A percentile compares a stretch with the other conserved stretches of the same genome.
Conservation (phyloP, 2,888 invertebrate species). For the Synergus umbraculus region DNA sequence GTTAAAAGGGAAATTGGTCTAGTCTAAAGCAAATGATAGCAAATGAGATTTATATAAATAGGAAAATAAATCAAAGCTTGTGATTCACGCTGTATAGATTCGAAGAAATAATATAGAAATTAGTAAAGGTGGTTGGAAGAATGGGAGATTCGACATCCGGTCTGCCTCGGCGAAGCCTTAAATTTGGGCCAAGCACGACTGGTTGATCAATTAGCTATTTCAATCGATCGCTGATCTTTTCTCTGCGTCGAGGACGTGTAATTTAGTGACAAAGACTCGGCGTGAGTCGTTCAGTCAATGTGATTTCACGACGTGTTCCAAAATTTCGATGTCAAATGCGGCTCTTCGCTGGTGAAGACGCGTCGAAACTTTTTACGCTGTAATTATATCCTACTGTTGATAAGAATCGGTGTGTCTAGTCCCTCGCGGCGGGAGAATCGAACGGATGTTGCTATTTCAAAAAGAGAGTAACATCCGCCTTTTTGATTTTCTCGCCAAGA, state of each 20-base stretch:
- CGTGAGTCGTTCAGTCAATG: conserved; percentile 55
- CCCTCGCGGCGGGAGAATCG: conserved; percentile 62
- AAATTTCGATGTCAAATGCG: conserved; percentile 57
- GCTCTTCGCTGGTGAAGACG: conserved; percentile 49
- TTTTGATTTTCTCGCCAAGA: conserved; percentile 53
- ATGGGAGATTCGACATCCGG: conserved; percentile 39
- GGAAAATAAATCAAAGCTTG: conserved; percentile 32
- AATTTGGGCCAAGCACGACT: conserved; percentile 47
- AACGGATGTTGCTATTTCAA: conserved; percentile 44
- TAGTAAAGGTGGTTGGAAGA: conserved; percentile 23
- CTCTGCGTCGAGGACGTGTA: conserved; percentile 53
- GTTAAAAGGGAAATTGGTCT: conserved; percentile 33
- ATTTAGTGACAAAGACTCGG: conserved; percentile 50
- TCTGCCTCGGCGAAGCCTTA: conserved; percentile 37
- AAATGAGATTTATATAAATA: conserved; percentile 40
- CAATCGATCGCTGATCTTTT: conserved; percentile 51
- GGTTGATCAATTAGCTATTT: conserved; percentile 50
- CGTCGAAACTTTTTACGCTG: conserved; percentile 52
- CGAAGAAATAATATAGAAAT: conserved; percentile 14
- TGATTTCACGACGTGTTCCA: conserved; percentile 67
- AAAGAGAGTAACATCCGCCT: conserved; percentile 38
- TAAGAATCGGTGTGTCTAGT: conserved; percentile 73
- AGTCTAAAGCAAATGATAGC: conserved; percentile 34
- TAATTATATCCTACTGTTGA: conserved; percentile 65
- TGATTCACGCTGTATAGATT: conserved; percentile 30